Evolutionary conservation across 2,797 vertebrate species (phyloP).

Genomic region (Peromyscus attwateri): DNA sequence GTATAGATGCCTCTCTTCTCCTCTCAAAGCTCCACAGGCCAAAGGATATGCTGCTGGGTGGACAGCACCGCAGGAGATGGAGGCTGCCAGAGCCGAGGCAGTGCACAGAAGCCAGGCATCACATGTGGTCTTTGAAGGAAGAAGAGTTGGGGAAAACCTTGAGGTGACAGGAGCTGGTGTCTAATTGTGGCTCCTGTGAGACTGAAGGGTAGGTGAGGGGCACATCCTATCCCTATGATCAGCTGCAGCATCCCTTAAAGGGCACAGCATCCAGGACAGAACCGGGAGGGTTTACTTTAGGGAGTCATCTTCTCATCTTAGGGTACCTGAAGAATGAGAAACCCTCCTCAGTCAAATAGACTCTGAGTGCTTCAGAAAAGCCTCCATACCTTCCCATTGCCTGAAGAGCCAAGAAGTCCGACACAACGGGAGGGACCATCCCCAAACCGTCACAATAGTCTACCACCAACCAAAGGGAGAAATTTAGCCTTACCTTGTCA

Average conservation of each 20-base stretch:
- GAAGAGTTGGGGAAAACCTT: background rate
- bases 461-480: background rate
- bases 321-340: background rate
- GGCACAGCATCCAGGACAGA: background rate
- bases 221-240: accelerated
- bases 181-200: background rate
- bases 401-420: background rate
- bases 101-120: background rate
- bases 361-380: background rate
- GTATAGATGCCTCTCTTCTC: background rate
- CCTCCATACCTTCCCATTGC: too few species aligned
- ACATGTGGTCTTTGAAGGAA: background rate
- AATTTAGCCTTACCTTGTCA: background rate
- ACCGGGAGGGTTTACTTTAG: accelerated
- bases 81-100: background rate
- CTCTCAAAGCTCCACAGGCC: background rate
- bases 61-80: background rate
- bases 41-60: background rate
- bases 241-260: background rate
- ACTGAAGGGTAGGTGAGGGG: background rate
- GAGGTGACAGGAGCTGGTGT: background rate
- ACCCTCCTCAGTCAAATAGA: accelerated
- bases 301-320: background rate
- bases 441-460: background rate
- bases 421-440: accelerated